Conservation (phyloP, 2,888 invertebrate species). For the Embidobia sp. region DNA sequence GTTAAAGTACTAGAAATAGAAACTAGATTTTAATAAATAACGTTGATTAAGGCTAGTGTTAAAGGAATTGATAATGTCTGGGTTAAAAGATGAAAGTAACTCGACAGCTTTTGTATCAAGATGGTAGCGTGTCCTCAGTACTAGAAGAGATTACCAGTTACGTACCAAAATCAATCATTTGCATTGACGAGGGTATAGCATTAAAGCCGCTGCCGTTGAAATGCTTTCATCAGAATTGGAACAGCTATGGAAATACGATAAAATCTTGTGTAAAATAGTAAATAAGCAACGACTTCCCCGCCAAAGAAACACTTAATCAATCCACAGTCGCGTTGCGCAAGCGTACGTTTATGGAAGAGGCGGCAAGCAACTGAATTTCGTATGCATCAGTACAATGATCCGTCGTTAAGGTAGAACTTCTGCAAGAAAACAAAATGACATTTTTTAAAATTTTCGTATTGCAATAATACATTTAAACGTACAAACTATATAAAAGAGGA, state of each 20-base stretch:
- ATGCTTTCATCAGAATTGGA: not conserved
- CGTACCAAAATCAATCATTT: constrained; percentile 22
- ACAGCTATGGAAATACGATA: not conserved
- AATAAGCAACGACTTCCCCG: not conserved
- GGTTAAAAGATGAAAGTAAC: no score
- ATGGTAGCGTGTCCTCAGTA: constrained; percentile 21
- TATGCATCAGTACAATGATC: not conserved
- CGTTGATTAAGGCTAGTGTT: no score
- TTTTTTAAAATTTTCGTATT: not conserved
- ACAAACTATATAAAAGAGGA: no score
- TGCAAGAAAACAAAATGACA: not conserved
- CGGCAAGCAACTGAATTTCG: constrained; percentile 25
- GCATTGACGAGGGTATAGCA: no score
- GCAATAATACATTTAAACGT: no score
- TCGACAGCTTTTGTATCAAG: constrained; percentile 12
- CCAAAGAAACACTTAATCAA: constrained; percentile 23
- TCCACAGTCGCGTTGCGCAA: constrained; percentile 36
- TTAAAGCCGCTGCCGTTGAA: no score
- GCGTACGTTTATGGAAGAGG: constrained; percentile 25
- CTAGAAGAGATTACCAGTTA: constrained; percentile 4
- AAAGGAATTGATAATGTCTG: no score
- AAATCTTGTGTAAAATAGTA: no score
- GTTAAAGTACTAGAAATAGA: no score
- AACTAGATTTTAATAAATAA: no score
- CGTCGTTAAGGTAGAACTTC: constrained; percentile 41